Conservation (phyloP, 2,113 vertebrate genomes). For the Carassius gibelio region DNA sequence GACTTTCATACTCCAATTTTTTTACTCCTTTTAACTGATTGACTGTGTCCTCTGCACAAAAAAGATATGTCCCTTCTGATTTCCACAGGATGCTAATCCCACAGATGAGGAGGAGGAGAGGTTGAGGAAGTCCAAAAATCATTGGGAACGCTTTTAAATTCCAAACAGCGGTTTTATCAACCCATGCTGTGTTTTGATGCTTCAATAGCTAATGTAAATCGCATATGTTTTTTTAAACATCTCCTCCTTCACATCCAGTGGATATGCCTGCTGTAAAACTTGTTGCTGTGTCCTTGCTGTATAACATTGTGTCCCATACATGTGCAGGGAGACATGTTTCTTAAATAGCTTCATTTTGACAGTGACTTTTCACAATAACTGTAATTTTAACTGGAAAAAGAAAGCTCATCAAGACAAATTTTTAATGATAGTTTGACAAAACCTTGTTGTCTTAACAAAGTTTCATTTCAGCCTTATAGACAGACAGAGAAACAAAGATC, state of each 20-base stretch:
- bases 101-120: not conserved
- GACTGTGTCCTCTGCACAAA: not conserved
- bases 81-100: not conserved
- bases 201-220: not conserved
- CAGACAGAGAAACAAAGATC: too few species aligned
- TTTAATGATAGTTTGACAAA: too few species aligned
- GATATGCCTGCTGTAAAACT: not conserved
- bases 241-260: not conserved
- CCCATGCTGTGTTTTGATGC: not conserved
- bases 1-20: constrained; percentile 2
- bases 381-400: too few species aligned
- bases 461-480: too few species aligned
- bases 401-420: too few species aligned
- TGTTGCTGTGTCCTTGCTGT: not conserved
- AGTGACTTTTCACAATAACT: not conserved
- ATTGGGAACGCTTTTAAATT: too few species aligned
- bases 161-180: not conserved
- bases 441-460: too few species aligned
- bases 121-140: not conserved
- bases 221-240: not conserved
- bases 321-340: not conserved
- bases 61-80: not conserved
- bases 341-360: not conserved
- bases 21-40: constrained; percentile 5
- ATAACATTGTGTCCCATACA: not conserved